A percentile compares a stretch with the other conserved stretches of the same genome.
Conservation (phyloP, 2,888 invertebrate species). For the Athripsodes cinereus region DNA sequence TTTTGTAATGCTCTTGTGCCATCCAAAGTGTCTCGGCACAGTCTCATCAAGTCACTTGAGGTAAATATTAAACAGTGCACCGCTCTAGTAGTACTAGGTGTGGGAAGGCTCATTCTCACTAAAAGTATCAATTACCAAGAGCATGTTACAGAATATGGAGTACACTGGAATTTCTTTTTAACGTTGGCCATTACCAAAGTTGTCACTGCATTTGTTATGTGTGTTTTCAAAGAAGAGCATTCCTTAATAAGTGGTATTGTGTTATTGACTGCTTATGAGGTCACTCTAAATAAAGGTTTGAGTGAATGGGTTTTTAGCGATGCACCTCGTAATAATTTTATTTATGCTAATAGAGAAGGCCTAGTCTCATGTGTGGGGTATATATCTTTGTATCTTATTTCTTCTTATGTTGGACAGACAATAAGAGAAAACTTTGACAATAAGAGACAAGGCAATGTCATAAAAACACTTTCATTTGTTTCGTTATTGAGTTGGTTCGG, state of each 20-base stretch:
- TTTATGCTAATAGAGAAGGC: conserved; percentile 89
- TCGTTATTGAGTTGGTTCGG: conserved; percentile 39
- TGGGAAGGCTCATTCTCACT: conserved; percentile 55
- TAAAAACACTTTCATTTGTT: conserved; percentile 18
- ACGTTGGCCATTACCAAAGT: conserved; percentile 82
- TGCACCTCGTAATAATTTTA: conserved; percentile 50
- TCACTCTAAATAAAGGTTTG: conserved; percentile 55
- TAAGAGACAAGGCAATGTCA: conserved; percentile 29
- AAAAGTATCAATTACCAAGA: conserved; percentile 73
- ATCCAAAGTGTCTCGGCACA: conserved; percentile 40
- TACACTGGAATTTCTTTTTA: conserved; percentile 98
- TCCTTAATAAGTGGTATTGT: conserved; percentile 51
- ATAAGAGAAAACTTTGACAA: conserved; percentile 37
- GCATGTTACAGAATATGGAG: conserved; percentile 89
- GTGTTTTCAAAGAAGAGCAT: conserved; percentile 44
- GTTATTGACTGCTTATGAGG: conserved; percentile 60
- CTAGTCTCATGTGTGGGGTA: conserved; percentile 81
- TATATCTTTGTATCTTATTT: conserved; percentile 72
- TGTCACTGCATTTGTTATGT: conserved; percentile 57
- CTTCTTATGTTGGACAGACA: conserved; percentile 57
- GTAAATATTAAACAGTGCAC: conserved; percentile 37
- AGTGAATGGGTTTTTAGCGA: conserved; percentile 64
- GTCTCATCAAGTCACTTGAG: conserved; percentile 30
- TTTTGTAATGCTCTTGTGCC: conserved; percentile 74
- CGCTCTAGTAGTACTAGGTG: conserved; percentile 52